A percentile compares a stretch with the other conserved stretches of the same genome.
Evolutionary conservation across 2,797 vertebrate genomes (phyloP).

Genomic region (Eleutherodactylus coqui): DNA sequence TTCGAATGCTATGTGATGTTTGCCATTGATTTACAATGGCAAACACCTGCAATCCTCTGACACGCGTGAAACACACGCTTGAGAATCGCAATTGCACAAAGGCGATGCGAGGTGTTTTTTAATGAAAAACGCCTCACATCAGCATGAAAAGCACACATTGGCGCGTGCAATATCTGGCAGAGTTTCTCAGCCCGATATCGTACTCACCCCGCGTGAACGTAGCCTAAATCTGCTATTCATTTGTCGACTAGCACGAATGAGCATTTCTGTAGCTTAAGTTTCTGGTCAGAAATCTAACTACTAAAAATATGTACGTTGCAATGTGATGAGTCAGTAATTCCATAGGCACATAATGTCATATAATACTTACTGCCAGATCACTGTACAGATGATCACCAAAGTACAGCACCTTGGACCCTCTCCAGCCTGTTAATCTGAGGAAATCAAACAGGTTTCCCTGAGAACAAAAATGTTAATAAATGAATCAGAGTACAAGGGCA

Average conservation of each 20-base stretch:
- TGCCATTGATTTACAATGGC: too few species aligned
- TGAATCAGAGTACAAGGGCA: background rate
- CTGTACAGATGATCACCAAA: slow-evolving; percentile 84
- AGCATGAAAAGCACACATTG: too few species aligned
- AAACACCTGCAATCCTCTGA: too few species aligned
- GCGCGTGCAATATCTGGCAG: too few species aligned
- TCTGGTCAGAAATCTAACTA: background rate
- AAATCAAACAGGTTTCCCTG: slow-evolving; percentile 84
- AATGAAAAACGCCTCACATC: too few species aligned
- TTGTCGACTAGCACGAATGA: background rate
- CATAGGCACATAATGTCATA: background rate
- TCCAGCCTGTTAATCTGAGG: slow-evolving; percentile 80
- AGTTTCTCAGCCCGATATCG: too few species aligned
- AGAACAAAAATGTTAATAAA: background rate
- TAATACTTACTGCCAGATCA: slow-evolving; percentile 78
- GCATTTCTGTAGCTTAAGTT: background rate
- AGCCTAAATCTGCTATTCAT: background rate
- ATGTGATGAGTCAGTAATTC: background rate
- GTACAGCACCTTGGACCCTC: slow-evolving; percentile 80
- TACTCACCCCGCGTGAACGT: too few species aligned
- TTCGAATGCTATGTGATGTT: too few species aligned
- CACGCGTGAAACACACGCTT: too few species aligned
- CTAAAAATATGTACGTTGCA: background rate
- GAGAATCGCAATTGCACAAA: too few species aligned
- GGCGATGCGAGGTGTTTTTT: too few species aligned